Conservation (phyloP, 2,797 vertebrate species). For the Hoplostethus mediterraneus region DNA sequence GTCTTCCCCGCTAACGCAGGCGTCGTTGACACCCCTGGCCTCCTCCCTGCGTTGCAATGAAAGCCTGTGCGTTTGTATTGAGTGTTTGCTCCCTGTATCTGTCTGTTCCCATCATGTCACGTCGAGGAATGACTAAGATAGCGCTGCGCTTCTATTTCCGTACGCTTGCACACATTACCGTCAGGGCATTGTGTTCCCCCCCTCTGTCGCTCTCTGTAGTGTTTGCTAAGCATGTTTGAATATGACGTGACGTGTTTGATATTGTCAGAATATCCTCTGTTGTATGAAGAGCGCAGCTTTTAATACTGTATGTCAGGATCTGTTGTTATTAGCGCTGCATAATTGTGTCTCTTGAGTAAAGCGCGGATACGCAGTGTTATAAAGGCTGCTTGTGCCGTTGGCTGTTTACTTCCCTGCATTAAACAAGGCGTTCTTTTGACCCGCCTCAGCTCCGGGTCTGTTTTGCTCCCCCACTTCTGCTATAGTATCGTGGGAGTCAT, state of each 20-base stretch:
- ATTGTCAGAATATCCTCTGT: conserved; percentile 36
- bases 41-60: conserved; percentile 47
- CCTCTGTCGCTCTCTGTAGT: conserved; percentile 54
- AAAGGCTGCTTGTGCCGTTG: conserved; percentile 13
- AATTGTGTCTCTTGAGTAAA: conserved; percentile 14
- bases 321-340: conserved; percentile 7
- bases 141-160: conserved; percentile 62
- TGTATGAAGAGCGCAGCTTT: conserved; percentile 46
- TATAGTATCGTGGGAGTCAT: neutral
- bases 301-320: conserved; percentile 37
- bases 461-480: neutral
- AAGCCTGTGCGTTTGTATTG: conserved; percentile 63
- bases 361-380: neutral
- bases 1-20: conserved; percentile 39
- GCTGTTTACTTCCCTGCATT: conserved; percentile 1
- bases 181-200: conserved; percentile 56
- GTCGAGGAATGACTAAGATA: conserved; percentile 66
- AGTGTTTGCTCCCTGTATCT: conserved; percentile 67
- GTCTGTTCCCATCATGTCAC: conserved; percentile 74
- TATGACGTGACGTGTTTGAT: conserved; percentile 56
- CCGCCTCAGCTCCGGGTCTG: neutral
- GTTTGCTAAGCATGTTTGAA: conserved; percentile 47
- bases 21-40: conserved; percentile 53
- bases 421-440: neutral
- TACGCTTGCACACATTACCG: conserved; percentile 65